Evolutionary conservation across 2,888 invertebrate genomes (phyloP), one percentile per base, ranked within the genome.

Genomic region (Ichneumoninae sp.): DNA sequence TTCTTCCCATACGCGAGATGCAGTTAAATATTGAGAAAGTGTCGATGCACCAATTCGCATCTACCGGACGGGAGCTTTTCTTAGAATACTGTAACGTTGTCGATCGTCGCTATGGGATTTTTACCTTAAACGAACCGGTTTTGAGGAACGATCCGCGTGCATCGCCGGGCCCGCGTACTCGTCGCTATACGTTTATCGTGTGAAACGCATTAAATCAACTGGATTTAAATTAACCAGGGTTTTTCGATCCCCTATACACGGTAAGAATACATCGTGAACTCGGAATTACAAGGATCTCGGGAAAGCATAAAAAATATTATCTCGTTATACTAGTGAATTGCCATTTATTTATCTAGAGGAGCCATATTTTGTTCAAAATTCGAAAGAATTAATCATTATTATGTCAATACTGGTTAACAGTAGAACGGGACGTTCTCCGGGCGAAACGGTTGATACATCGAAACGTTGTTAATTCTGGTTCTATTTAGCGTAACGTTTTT

Each of bases 301-400:
- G 77, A 77, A 57, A 57, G 52, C 22, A 30, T 7, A 60, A 54
- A n/a, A 82, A 54, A 65, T 44, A 13, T 36, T 33, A 54, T 22
- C 52, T 26, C 26, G 36, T 52, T 19, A 8, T 54, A 77, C 84
- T 85, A 86, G 82, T 86, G 89, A 90, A 89, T 90, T 89, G 89
- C 86, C 88, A 90, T 92, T 91, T 91, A 91, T 91, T 92, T 91
- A 92, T 92, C 91, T 91, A 92, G 90, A 92, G 91, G 91, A 93
- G 91, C 91, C 92, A 93, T 91, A 92, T 88, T 89, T 81, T 78
- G 10, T 72, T 72, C 30, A 71, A 75, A 60, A 70, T 82, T 84
- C 33, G 70, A 82, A 81, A 88, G 89, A 91, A 91, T 88, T 89
- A 87, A 88, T 89, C 86, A 78, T 83, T 84, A 86, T 86, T 88